These are phyloP conservation scores for Cherax quadricarinatus DNA, from an alignment of 1,140 invertebrate genomes.

Conservation along the genomic window DNA sequence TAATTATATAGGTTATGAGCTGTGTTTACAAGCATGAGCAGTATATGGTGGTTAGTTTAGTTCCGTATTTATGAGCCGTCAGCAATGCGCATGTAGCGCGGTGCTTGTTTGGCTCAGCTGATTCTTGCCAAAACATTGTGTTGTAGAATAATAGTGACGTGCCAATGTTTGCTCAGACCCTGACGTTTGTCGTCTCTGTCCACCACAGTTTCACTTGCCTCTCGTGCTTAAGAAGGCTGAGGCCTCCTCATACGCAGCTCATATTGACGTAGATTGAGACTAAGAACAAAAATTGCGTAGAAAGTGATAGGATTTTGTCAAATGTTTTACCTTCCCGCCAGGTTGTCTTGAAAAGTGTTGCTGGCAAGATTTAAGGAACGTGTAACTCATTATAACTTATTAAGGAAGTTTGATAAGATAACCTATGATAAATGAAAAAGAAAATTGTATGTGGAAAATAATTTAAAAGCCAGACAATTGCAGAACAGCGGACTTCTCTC, in stretches of 20 bases:
- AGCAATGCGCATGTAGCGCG: background rate
- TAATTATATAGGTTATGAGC: no score
- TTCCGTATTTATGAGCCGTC: no score
- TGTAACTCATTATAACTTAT: background rate
- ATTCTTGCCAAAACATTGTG: slow-evolving; percentile 50
- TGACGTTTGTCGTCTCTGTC: no score
- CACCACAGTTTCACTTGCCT: no score
- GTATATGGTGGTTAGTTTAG: no score
- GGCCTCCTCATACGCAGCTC: no score
- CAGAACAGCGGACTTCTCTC: background rate
- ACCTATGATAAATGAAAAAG: background rate
- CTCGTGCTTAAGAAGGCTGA: no score
- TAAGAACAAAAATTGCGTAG: no score
- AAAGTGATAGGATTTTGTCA: background rate
- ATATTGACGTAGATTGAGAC: no score
- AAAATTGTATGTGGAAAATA: background rate
- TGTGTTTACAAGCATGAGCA: no score
- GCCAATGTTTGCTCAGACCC: background rate
- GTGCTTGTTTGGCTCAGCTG: slow-evolving; percentile 32
- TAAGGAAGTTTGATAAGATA: background rate
- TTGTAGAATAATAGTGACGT: background rate
- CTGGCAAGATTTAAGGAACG: background rate
- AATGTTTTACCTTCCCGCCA: background rate
- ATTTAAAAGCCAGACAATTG: background rate
- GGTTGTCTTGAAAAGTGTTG: background rate